phyloP scores from a whole-genome alignment of 2,113 vertebrate species.

The Apeltes quadracus region DNA sequence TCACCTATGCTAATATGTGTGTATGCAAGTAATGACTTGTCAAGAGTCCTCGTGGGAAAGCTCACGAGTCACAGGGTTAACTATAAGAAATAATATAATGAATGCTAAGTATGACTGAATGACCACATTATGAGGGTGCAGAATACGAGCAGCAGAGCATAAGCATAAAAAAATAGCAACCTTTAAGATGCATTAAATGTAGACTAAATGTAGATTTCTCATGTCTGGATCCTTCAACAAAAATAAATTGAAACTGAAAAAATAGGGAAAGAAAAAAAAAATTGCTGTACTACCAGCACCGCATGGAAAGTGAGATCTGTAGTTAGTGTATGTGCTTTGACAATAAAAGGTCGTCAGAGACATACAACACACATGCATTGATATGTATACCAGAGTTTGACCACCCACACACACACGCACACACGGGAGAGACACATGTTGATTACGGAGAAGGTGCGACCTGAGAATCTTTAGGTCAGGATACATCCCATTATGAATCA shows the following conservation, averaged over 20 bases:
- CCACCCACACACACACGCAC: background rate
- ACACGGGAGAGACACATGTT: slow-evolving; percentile 4
- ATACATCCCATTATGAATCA: slow-evolving; percentile 12
- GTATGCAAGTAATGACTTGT: slow-evolving; percentile 19
- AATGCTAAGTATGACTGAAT: slow-evolving; percentile 35
- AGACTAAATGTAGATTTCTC: too few species aligned
- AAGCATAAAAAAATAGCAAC: background rate
- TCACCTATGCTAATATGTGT: background rate
- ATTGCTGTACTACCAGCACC: slow-evolving; percentile 16
- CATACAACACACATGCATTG: slow-evolving; percentile 8
- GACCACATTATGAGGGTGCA: background rate
- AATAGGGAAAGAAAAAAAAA: slow-evolving; percentile 1
- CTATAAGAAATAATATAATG: slow-evolving; percentile 18
- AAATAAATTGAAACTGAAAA: slow-evolving; percentile 38
- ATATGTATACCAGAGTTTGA: background rate
- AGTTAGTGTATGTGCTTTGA: slow-evolving; percentile 40
- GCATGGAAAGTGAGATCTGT: slow-evolving; percentile 32
- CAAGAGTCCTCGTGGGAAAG: slow-evolving; percentile 17
- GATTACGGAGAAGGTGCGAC: slow-evolving; percentile 23
- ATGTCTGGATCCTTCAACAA: slow-evolving; percentile 33
- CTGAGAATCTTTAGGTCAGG: slow-evolving; percentile 29
- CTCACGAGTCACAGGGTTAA: slow-evolving; percentile 27
- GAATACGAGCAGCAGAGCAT: background rate
- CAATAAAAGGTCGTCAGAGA: slow-evolving; percentile 2
- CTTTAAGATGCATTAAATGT: background rate